Evolutionary conservation across 2,797 vertebrate genomes (phyloP), one percentile per base, ranked within the genome.

Genomic region (Pseudochirops cupreus): DNA sequence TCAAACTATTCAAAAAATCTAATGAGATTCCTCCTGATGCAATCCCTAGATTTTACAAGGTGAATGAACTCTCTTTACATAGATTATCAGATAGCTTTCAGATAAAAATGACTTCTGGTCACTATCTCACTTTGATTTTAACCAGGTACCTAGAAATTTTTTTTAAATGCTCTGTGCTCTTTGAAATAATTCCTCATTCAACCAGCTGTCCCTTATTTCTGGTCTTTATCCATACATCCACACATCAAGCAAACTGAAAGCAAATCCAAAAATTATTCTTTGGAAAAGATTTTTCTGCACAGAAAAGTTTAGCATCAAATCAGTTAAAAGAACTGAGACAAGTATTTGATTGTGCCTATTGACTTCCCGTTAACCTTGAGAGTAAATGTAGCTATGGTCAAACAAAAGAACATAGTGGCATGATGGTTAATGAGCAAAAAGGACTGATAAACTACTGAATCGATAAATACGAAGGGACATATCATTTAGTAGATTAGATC

Each of bases 281-380:
- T 91, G 33, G 92, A 92, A 55, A 92, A 18, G 87, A 39, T 95
- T 94, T 87, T 95, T 96, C 95, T 94, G 94, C 94, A 94, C 59
- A 93, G 97, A 96, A 92, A 59, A 93, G 52, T 94, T 10, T 92
- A 95, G 94, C 97, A 97, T 96, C 93, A 96, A 97, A 95, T 92
- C 95, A 58, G 50, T 89, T 97, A 97, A 94, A 97, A 98, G 96
- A 97, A 94, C 93, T 52, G 53, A 96, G 90, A 57, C 98, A 97
- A 95, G 95, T 93, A 97, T 97, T 93, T 96, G 94, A 97, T 96
- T 26, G 95, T 14, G 89, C 96, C 94, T 98, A 96, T 97, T 97
- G 97, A 97, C 46, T 96, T 97, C 97, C 98, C 97, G 97, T 96
- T 98, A 98, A 97, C 97, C 95, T 97, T 95, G 98, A 97, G 94